Percentiles rank a stretch among this genome's conserved stretches.
These are phyloP conservation scores for Cotesia typhae DNA, from an alignment of 1,140 invertebrate genomes.

Conservation along the genomic window DNA sequence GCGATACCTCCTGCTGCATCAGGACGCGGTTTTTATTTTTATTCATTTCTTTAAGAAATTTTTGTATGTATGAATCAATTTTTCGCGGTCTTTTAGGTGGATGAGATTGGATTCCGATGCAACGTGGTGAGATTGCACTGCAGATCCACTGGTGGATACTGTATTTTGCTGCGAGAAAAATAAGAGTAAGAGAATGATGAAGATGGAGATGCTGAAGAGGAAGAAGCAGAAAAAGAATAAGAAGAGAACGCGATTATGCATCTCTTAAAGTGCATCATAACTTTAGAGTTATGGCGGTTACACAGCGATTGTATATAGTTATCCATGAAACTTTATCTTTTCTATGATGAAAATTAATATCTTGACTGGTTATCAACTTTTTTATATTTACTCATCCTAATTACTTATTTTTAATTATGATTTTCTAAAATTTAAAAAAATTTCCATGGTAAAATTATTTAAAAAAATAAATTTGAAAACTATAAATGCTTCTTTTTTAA, in stretches of 20 bases:
- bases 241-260: background rate
- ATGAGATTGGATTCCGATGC: too few relatives aligned
- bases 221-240: background rate
- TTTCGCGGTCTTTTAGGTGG: background rate
- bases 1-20: conserved; percentile 47
- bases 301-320: conserved; percentile 13
- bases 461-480: too few relatives aligned
- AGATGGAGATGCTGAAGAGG: background rate
- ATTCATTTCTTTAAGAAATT: background rate
- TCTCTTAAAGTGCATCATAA: conserved; percentile 1
- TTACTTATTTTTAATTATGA: conserved; percentile 3
- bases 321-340: conserved; percentile 17
- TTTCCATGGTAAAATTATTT: background rate
- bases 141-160: conserved; percentile 39
- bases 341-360: conserved; percentile 30
- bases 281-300: conserved; percentile 18
- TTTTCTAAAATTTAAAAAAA: background rate
- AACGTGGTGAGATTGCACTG: conserved; percentile 9
- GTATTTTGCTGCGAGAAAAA: conserved; percentile 16
- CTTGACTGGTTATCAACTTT: background rate
- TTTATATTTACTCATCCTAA: conserved; percentile 1
- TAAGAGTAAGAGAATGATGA: background rate
- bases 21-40: conserved; percentile 47
- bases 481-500: too few relatives aligned
- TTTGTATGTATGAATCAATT: background rate